Conservation (phyloP, 2,888 invertebrate genomes). For the Callosobruchus maculatus region DNA sequence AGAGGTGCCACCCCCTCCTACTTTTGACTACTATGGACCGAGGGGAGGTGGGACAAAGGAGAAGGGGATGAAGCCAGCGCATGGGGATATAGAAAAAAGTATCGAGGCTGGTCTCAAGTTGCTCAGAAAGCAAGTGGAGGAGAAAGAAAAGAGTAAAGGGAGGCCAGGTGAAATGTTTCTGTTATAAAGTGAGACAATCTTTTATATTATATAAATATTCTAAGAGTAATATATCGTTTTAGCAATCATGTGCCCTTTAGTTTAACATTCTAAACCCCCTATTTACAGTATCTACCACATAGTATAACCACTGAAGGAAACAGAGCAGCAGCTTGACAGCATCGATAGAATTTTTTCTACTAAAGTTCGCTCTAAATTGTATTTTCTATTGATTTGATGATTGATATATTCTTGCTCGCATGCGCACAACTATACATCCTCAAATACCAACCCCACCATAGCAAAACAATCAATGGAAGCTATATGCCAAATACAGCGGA, state of each 20-base stretch:
- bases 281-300: no score
- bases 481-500: no score
- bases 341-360: no score
- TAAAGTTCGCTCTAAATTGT: no score
- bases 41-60: conserved; percentile 26
- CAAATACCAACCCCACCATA: no score
- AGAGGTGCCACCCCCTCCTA: conserved; percentile 65
- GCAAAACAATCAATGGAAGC: no score
- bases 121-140: conserved; percentile 54
- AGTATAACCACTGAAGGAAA: no score
- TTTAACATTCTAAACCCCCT: no score
- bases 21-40: conserved; percentile 62
- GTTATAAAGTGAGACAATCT: neutral
- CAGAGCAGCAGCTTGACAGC: no score
- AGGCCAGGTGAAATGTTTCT: conserved; percentile 15
- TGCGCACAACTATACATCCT: no score
- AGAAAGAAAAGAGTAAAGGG: conserved; percentile 31
- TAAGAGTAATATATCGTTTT: neutral
- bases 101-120: conserved; percentile 56
- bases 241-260: neutral
- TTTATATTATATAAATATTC: neutral
- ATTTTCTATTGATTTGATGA: no score
- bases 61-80: conserved; percentile 6
- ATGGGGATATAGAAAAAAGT: conserved; percentile 48
- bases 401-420: no score